phyloP scores from a whole-genome alignment of 2,113 vertebrate species.

The Hylia prasina region DNA sequence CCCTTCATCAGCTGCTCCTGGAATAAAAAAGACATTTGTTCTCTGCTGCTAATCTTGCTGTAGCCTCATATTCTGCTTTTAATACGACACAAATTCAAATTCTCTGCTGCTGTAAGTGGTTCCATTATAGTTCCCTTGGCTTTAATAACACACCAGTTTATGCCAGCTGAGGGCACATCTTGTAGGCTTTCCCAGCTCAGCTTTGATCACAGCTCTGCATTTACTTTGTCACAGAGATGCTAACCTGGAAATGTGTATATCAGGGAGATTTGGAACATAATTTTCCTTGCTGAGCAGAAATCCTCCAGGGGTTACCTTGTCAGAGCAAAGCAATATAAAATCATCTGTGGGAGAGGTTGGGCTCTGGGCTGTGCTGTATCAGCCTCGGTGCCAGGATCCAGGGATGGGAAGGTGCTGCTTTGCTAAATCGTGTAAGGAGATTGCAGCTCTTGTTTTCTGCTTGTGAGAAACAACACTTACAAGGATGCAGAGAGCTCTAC shows the following conservation, averaged over 20 bases:
- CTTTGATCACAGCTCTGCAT: constrained; percentile 20
- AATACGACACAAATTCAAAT: background rate
- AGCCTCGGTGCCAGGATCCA: background rate
- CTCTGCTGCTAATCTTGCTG: background rate
- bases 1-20: background rate
- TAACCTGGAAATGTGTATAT: constrained; percentile 22
- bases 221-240: constrained; percentile 2
- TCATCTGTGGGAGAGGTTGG: constrained; percentile 15
- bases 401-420: background rate
- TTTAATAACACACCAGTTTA: background rate
- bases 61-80: background rate
- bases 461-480: background rate
- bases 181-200: background rate
- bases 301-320: constrained; percentile 38
- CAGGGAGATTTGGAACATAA: constrained; percentile 43
- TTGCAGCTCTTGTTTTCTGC: background rate
- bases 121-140: background rate
- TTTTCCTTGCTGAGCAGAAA: constrained; percentile 48
- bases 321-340: constrained; percentile 53
- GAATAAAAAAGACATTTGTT: background rate
- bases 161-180: background rate
- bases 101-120: background rate
- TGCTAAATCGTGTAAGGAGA: background rate
- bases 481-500: background rate
- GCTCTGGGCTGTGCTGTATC: background rate